Conservation (phyloP, 2,888 invertebrate genomes). For the Osmoderma eremita region DNA sequence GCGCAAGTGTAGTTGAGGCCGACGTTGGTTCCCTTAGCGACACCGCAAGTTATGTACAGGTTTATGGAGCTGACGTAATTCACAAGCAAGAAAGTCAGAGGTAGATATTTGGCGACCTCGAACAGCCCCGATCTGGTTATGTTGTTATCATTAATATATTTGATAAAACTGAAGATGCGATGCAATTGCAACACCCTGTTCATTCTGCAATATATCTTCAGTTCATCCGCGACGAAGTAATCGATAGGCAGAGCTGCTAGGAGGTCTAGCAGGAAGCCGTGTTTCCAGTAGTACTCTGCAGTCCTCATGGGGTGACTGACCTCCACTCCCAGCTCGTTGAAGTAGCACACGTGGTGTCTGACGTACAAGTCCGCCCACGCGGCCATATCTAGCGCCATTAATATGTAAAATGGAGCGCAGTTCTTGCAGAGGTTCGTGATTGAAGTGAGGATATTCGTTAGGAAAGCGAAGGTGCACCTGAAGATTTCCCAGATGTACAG, state of each 20-base stretch:
- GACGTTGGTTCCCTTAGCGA: neutral
- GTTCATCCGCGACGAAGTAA: constrained; percentile 5
- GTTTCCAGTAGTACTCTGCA: constrained; percentile 50
- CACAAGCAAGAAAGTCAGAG: constrained; percentile 34
- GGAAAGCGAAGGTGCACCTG: constrained; percentile 44
- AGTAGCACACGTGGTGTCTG: constrained; percentile 51
- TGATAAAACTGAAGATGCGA: constrained; percentile 42
- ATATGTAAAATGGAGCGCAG: constrained; percentile 39
- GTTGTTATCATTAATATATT: constrained; percentile 37
- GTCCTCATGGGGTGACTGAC: constrained; percentile 52
- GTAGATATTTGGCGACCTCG: constrained; percentile 41
- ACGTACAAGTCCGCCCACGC: constrained; percentile 50
- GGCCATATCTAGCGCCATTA: constrained; percentile 46
- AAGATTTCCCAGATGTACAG: constrained; percentile 49
- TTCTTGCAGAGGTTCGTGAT: constrained; percentile 34
- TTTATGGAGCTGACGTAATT: constrained; percentile 35
- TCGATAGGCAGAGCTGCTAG: constrained; percentile 50
- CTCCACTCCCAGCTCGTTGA: constrained; percentile 48
- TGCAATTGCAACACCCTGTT: constrained; percentile 46
- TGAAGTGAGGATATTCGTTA: constrained; percentile 44
- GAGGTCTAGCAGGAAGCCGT: constrained; percentile 49
- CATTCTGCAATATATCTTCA: constrained; percentile 35
- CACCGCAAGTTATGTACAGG: constrained; percentile 37
- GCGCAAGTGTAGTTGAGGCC: constrained; percentile 16
- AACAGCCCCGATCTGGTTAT: constrained; percentile 30